Evolutionary conservation across 2,113 vertebrate genomes (phyloP).

Genomic region (Larimichthys crocea): DNA sequence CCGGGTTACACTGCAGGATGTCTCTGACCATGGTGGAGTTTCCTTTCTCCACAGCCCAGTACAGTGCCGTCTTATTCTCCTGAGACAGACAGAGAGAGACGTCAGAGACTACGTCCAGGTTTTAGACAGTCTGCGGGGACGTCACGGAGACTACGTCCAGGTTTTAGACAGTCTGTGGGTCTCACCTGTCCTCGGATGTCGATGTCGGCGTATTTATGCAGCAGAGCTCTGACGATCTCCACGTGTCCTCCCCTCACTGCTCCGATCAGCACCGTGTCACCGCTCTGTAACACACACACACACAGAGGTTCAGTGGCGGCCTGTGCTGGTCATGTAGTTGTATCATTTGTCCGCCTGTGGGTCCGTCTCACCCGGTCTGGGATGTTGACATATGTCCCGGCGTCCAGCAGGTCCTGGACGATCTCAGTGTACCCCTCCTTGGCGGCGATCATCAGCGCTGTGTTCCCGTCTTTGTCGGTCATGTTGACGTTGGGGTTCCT

Average conservation of each 20-base stretch:
- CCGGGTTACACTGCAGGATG: conserved; percentile 97
- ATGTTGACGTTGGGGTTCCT: conserved; percentile 97
- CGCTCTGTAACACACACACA: conserved; percentile 84
- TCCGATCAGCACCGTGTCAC: conserved; percentile 96
- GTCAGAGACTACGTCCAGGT: no score
- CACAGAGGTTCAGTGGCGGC: not conserved
- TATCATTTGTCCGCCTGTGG: no score
- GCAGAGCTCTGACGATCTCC: conserved; percentile 95
- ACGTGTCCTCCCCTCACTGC: conserved; percentile 97
- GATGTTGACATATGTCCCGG: conserved; percentile 97
- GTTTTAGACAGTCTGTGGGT: no score
- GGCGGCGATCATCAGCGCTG: conserved; percentile 96
- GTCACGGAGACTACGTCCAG: no score
- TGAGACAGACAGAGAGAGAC: conserved; percentile 59
- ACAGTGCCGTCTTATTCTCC: conserved; percentile 97
- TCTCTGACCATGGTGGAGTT: conserved; percentile 97
- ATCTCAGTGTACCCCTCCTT: conserved; percentile 97
- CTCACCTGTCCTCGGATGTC: conserved; percentile 96
- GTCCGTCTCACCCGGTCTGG: conserved; percentile 89
- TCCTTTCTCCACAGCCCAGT: conserved; percentile 99
- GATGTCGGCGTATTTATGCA: conserved; percentile 98
- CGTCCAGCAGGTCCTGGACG: conserved; percentile 96
- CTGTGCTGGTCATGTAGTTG: not conserved
- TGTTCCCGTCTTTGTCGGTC: conserved; percentile 98
- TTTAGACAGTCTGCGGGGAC: no score